Evolutionary conservation across 2,113 vertebrate genomes (phyloP).

Genomic region (Dendropsophus ebraccatus): DNA sequence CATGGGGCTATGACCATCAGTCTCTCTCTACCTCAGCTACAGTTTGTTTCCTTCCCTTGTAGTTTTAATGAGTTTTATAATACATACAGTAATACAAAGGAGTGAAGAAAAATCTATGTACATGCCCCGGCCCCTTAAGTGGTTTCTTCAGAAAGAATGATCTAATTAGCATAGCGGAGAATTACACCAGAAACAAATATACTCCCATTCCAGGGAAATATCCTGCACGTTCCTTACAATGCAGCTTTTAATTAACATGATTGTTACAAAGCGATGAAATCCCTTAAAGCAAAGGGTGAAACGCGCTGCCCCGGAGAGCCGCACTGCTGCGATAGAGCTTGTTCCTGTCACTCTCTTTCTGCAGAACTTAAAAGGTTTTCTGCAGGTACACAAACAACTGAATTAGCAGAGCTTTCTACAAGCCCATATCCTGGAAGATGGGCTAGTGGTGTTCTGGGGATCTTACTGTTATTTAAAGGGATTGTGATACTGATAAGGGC

Average conservation of each 20-base stretch:
- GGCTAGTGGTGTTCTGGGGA: not conserved
- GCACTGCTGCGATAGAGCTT: slow-evolving; percentile 9
- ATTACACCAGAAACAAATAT: not conserved
- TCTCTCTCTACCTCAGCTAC: not conserved
- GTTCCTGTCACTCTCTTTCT: not conserved
- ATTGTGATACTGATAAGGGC: too few species aligned
- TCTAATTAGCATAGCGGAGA: not conserved
- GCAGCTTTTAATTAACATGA: slow-evolving; percentile 39
- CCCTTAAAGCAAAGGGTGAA: slow-evolving; percentile 21
- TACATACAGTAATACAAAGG: not conserved
- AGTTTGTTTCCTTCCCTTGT: not conserved
- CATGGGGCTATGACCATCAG: not conserved
- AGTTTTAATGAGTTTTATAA: not conserved
- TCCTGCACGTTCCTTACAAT: slow-evolving; percentile 19
- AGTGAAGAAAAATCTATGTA: not conserved
- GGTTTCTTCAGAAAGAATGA: not conserved
- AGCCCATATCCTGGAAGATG: not conserved
- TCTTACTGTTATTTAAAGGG: not conserved
- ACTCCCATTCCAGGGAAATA: slow-evolving; percentile 11
- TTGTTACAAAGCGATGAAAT: slow-evolving; percentile 36
- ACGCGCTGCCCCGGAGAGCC: slow-evolving; percentile 5
- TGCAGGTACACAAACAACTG: not conserved
- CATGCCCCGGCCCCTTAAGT: not conserved
- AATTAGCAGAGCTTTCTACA: not conserved
- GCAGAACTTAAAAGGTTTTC: slow-evolving; percentile 11